Base-by-base conservation (phyloP, 2,113 vertebrate genomes). In the Archilochus colubris region DNA sequence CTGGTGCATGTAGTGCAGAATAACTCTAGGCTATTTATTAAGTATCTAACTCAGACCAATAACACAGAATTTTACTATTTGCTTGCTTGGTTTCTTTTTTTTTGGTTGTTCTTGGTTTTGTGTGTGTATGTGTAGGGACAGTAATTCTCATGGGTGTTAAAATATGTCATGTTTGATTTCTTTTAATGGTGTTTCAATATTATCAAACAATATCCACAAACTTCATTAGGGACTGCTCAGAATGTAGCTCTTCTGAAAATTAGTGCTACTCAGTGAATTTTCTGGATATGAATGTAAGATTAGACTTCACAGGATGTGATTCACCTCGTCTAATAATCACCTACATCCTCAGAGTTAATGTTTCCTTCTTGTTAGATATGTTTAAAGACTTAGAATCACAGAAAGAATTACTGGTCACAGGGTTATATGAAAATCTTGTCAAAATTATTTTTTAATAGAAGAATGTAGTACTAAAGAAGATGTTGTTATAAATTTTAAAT, bases 71-170 rank as follows among this genome's bases (percentile, higher is more conserved):
- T 48, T 59, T 18, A 62, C 22, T n/a, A 3, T 54, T 53, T 66
- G 0, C 1, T 27, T 58, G 1, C 2, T 87, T 44, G 1, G 0
- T 57, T 77, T 6, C 5, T 57, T 54, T 16, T 54, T 27, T 10
- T 61, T 62, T 44, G 2, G 6, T n/a, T 18, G 6, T 12, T 68
- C 3, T 3, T 1, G 19, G 9, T 9, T 48, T 17, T 27, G 9
- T 55, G 5, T 23, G 4, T 17, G 1, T 54, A 2, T 36, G 2
- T 58, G 8, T 55, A 68, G 8, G 24, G 22, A 64, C 46, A 67
- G 12, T 30, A 57, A 38, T 44, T 87, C 4, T 63, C 6, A 22
- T 3, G 43, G 17, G 5, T 59, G 40, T 59, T 72, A 59, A 86
- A 90, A 40, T 2, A 63, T 54, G 30, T 21, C 4, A 7, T 68